Conservation (phyloP, 2,797 vertebrate genomes). For the Sebastes minor region DNA sequence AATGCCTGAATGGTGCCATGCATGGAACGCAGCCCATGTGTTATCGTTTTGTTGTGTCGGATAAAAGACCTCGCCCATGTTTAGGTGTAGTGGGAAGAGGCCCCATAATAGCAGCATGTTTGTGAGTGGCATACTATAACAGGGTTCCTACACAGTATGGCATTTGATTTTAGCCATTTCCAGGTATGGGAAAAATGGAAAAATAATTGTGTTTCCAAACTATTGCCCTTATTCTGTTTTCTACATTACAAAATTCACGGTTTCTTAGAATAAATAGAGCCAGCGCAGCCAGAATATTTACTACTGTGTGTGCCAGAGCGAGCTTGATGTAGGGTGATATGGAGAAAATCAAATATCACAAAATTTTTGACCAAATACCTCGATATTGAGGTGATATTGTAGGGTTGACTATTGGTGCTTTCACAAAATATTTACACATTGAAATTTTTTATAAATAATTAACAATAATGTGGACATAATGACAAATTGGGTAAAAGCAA, state of each 20-base stretch:
- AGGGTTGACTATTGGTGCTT: too few species aligned
- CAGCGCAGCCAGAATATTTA: too few species aligned
- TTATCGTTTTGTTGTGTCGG: constrained; percentile 36
- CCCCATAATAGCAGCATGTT: constrained; percentile 50
- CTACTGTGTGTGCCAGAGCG: too few species aligned
- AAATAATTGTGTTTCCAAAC: background rate
- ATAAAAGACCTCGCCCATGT: constrained; percentile 1
- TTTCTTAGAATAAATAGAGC: too few species aligned
- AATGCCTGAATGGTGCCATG: background rate
- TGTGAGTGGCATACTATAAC: constrained; percentile 39
- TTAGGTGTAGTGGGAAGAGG: constrained; percentile 33
- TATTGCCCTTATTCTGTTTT: background rate
- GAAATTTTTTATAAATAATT: too few species aligned
- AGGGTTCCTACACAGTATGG: background rate
- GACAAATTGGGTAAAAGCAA: too few species aligned
- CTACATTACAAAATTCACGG: background rate
- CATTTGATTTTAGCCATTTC: background rate
- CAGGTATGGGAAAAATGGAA: background rate
- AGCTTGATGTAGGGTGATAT: too few species aligned
- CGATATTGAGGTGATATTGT: too few species aligned
- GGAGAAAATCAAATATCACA: too few species aligned
- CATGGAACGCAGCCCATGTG: constrained; percentile 29
- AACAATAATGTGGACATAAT: too few species aligned
- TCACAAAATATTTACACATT: too few species aligned
- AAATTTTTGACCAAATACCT: too few species aligned